Percentiles rank a stretch among this genome's conserved stretches.
phyloP scores from a whole-genome alignment of 2,113 vertebrate genomes.

The Pteruthius melanotis region DNA sequence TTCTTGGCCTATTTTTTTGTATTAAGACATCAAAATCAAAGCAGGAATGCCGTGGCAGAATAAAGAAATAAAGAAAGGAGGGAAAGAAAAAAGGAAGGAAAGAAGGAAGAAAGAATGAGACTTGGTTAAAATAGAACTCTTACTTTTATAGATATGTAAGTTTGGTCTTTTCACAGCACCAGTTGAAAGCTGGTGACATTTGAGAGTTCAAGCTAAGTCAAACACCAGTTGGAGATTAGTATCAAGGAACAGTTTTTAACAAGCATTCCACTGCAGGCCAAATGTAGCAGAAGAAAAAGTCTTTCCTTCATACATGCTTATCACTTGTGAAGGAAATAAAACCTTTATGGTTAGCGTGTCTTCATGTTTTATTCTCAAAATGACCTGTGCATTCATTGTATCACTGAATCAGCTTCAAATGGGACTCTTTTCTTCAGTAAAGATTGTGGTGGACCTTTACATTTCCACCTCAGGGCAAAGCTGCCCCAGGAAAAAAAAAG shows the following conservation, averaged over 20 bases:
- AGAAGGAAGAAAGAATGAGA: neutral
- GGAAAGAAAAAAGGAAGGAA: neutral
- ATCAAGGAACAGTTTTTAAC: slow-evolving; percentile 19
- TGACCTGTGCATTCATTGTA: neutral
- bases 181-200: slow-evolving; percentile 13
- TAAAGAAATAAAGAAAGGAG: neutral
- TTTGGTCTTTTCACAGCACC: slow-evolving; percentile 3
- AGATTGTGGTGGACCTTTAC: neutral
- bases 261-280: neutral
- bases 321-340: neutral
- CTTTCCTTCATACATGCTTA: neutral
- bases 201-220: slow-evolving; percentile 15
- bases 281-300: neutral
- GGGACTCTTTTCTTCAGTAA: neutral
- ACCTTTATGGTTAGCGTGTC: neutral
- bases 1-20: neutral
- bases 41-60: neutral
- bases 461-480: neutral
- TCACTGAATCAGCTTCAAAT: slow-evolving; percentile 16
- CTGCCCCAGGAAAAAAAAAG: neutral
- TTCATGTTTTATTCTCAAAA: neutral
- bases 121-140: neutral
- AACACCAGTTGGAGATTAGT: slow-evolving; percentile 15
- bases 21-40: neutral
- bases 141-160: neutral